Evolutionary conservation across 2,797 vertebrate genomes (phyloP), one percentile per base, ranked within the genome.

Genomic region (Petrocephalus schoutedeni): DNA sequence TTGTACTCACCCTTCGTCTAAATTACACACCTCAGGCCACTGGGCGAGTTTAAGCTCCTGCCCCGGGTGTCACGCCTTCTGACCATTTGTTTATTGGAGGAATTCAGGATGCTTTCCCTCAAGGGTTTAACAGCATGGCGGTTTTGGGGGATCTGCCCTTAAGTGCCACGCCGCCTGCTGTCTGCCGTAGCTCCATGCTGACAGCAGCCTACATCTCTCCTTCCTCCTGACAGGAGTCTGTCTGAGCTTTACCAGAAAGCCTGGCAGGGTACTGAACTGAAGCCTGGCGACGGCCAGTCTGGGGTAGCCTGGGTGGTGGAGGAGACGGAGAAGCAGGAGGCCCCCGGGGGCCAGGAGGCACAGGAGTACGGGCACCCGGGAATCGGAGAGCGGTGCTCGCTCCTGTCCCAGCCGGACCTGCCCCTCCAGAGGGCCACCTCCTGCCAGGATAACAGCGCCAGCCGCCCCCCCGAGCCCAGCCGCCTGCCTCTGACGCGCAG

Each of bases 191-290:
- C 1, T 21, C 3, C 0, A 8, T 51, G 19, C 12, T 58, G 19
- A 28, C 53, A 0, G 28, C 53, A 10, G 71, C 74, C 89, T 90
- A 85, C 56, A 4, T 51, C 1, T 6, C 77, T 51, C 9, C 9
- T n/a, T 21, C 49, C 53, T 61, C 32, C 16, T 56, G 90, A 5
- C 92, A 98, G 97, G 94, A 98, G 97, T 91, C 98, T 97, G 90
- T 98, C 97, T 0, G 97, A 98, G 94, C 94, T 98, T 28, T 98
- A 98, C 93, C 95, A 93, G 91, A 97, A 97, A 91, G 97, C 97
- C 64, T 96, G 97, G 91, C 96, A 97, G 89, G 97, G 98, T 53
- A 95, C 95, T 0, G 95, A 97, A 89, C 94, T 95, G 87, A 96
- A 96, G 88, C 93, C 95, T 0, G 95, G 95, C 0, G 95, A 96